Percentiles rank a stretch among this genome's conserved stretches.
Conservation (phyloP, 2,113 vertebrate genomes). For the Labeo catla region DNA sequence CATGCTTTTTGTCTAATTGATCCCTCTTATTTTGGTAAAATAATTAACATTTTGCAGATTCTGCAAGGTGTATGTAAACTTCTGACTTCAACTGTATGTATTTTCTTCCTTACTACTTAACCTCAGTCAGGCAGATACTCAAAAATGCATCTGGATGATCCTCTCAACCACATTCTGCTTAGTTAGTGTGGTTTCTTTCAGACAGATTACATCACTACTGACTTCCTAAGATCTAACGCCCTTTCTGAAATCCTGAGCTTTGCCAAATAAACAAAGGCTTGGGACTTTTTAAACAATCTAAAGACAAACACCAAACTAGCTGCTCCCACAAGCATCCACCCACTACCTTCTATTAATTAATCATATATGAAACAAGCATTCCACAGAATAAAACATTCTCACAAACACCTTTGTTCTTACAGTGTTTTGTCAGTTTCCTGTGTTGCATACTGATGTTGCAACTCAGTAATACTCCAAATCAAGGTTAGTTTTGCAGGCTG, state of each 20-base stretch:
- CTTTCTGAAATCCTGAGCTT: not conserved
- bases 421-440: not conserved
- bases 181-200: not conserved
- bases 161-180: not conserved
- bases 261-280: constrained; percentile 13
- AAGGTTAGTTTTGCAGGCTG: not conserved
- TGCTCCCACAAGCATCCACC: not conserved
- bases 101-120: not conserved
- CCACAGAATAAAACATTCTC: not conserved
- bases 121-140: not conserved
- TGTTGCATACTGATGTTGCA: not conserved
- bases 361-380: not conserved
- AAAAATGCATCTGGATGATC: not conserved
- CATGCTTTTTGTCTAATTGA: too few relatives aligned
- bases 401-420: not conserved
- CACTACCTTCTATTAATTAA: not conserved
- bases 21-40: too few relatives aligned
- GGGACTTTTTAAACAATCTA: not conserved
- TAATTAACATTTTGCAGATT: too few relatives aligned
- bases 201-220: not conserved
- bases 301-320: not conserved
- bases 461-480: not conserved
- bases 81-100: too few relatives aligned
- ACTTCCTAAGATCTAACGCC: not conserved
- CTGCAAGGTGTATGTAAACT: too few relatives aligned